phyloP scores from a whole-genome alignment of 2,113 vertebrate species.

The Triplophysa dalaica region DNA sequence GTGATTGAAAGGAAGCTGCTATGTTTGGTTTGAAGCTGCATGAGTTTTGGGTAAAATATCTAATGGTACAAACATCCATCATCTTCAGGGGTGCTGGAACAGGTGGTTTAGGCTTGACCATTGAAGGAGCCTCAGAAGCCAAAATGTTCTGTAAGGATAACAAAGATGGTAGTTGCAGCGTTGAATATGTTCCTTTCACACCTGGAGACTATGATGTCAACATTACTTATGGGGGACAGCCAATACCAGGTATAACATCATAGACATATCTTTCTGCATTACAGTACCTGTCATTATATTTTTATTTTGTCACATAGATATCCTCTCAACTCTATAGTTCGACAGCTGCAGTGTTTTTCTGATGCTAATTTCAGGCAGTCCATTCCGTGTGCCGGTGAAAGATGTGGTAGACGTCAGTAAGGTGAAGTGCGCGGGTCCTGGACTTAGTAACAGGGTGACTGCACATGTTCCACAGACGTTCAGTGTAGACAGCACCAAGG shows the following conservation, averaged over 20 bases:
- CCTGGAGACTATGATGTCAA: slow-evolving; percentile 91
- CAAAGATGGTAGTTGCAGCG: slow-evolving; percentile 93
- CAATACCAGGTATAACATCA: slow-evolving; percentile 78
- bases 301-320: neutral
- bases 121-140: slow-evolving; percentile 92
- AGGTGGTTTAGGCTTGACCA: slow-evolving; percentile 89
- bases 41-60: neutral
- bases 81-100: slow-evolving; percentile 87
- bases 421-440: slow-evolving; percentile 90
- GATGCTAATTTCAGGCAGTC: slow-evolving; percentile 77
- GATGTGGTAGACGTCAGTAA: slow-evolving; percentile 89
- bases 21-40: neutral
- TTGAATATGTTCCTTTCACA: slow-evolving; percentile 92
- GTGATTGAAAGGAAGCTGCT: neutral
- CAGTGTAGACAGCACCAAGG: slow-evolving; percentile 84
- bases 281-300: neutral
- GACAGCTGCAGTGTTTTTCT: neutral
- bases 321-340: neutral
- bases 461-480: slow-evolving; percentile 89
- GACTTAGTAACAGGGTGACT: slow-evolving; percentile 83
- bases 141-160: slow-evolving; percentile 98
- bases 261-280: neutral
- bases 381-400: slow-evolving; percentile 87
- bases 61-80: neutral
- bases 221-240: slow-evolving; percentile 91